phyloP scores from a whole-genome alignment of 2,113 vertebrate genomes.

The Petroica traversi region DNA sequence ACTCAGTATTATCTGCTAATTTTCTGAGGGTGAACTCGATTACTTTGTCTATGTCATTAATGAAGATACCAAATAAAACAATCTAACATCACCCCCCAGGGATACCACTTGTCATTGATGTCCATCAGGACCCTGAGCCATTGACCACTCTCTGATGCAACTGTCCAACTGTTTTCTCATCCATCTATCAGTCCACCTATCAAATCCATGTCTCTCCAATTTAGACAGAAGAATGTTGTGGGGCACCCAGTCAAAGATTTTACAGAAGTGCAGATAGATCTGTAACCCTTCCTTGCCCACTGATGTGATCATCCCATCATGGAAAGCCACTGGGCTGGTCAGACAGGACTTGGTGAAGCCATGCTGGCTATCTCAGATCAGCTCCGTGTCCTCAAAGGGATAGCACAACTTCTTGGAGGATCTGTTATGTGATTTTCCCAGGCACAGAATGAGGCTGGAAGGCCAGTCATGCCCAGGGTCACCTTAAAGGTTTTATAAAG shows the following conservation, averaged over 20 bases:
- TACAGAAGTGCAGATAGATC: background rate
- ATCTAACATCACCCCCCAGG: too few species aligned
- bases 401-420: background rate
- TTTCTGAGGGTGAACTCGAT: background rate
- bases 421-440: background rate
- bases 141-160: background rate
- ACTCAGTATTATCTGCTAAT: background rate
- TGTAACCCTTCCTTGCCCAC: background rate
- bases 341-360: background rate
- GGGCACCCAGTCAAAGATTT: background rate
- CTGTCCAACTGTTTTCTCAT: background rate
- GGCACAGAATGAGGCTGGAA: background rate
- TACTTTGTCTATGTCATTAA: accelerated
- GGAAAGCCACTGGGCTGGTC: background rate
- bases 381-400: background rate
- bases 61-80: background rate
- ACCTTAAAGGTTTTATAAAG: background rate
- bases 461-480: background rate
- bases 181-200: background rate
- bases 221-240: background rate
- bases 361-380: background rate
- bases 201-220: background rate
- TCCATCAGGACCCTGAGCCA: background rate
- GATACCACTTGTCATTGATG: too few species aligned
- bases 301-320: background rate